Evolutionary conservation across 2,888 invertebrate genomes (phyloP).

Genomic region (Linnaemya tessellans): DNA sequence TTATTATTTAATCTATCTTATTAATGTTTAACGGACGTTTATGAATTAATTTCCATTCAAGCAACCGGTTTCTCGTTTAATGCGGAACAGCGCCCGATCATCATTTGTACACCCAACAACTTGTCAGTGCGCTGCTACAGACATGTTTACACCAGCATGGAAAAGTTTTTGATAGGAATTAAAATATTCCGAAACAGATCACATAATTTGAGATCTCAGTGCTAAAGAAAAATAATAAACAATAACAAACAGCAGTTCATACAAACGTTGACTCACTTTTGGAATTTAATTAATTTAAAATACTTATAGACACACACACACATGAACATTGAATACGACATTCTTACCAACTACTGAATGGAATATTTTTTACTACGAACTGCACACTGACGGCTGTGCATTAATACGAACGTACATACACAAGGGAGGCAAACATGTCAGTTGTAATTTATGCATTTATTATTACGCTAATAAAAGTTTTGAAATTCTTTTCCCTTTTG

Average conservation of each 20-base stretch:
- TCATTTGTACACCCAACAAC: neutral
- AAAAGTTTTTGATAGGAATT: slow-evolving; percentile 11
- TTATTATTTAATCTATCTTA: slow-evolving; percentile 15
- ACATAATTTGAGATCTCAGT: slow-evolving; percentile 15
- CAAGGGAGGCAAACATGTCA: too few relatives aligned
- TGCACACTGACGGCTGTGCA: neutral
- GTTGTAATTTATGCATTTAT: too few relatives aligned
- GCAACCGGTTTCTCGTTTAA: slow-evolving; percentile 22
- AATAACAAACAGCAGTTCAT: neutral
- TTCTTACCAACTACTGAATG: neutral
- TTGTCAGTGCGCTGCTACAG: neutral
- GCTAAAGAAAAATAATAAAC: neutral
- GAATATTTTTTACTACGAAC: neutral
- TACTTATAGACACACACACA: neutral
- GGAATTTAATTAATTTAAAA: neutral
- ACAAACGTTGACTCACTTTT: slow-evolving; percentile 32
- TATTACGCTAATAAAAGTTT: too few relatives aligned
- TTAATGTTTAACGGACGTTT: slow-evolving; percentile 35
- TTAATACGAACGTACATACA: too few relatives aligned
- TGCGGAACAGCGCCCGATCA: neutral
- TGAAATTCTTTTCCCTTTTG: too few relatives aligned
- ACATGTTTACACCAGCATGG: neutral
- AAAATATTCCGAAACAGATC: slow-evolving; percentile 6
- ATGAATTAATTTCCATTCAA: neutral
- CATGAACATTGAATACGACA: neutral